Evolutionary conservation across 2,797 vertebrate species (phyloP).

Genomic region (Psittacula derbiana): DNA sequence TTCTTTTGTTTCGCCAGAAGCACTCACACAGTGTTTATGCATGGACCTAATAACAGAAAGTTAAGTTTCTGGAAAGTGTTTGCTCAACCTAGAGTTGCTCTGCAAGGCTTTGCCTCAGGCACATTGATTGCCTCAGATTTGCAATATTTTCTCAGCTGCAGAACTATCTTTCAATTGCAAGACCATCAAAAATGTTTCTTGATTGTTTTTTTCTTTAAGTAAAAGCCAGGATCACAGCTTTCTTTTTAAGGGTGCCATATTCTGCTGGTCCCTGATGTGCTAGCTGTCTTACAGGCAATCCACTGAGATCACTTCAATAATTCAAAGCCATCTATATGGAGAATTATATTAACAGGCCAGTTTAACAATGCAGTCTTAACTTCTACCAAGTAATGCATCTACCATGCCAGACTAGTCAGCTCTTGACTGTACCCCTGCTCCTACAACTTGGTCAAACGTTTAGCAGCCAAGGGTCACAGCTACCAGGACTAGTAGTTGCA

Average conservation of each 20-base stretch:
- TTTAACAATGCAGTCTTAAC: not conserved
- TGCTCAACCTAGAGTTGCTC: not conserved
- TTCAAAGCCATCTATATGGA: rapidly evolving
- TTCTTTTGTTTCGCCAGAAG: not conserved
- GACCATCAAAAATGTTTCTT: not conserved
- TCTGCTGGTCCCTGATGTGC: not conserved
- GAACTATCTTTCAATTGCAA: not conserved
- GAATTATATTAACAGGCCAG: not conserved
- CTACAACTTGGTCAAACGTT: not conserved
- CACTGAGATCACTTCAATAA: not conserved
- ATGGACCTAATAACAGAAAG: rapidly evolving
- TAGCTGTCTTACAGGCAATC: not conserved
- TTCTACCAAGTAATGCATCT: not conserved
- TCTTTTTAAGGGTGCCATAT: not conserved
- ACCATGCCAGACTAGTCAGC: not conserved
- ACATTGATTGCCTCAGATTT: not conserved
- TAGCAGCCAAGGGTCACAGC: not conserved
- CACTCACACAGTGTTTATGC: rapidly evolving
- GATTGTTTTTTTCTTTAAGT: not conserved
- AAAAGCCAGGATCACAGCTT: rapidly evolving
- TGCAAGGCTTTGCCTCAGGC: not conserved
- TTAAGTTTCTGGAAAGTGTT: not conserved
- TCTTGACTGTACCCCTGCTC: rapidly evolving
- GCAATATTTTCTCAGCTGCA: not conserved
- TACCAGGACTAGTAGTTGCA: not conserved